These are phyloP conservation scores for Hylaeus volcanicus DNA, from an alignment of 1,140 invertebrate species.

Conservation along the genomic window DNA sequence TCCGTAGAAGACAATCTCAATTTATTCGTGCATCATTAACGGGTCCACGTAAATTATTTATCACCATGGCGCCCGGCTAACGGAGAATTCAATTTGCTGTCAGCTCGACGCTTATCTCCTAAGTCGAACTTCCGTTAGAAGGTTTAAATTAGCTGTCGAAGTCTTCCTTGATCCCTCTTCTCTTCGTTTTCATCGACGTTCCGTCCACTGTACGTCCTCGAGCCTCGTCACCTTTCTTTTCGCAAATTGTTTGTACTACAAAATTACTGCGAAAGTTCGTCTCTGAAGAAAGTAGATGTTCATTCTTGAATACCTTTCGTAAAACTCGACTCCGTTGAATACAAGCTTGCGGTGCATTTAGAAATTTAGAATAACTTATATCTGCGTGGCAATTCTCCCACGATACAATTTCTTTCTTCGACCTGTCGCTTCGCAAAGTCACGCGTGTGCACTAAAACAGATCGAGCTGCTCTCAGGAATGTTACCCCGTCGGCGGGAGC, in stretches of 20 bases:
- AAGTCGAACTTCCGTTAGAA: neutral
- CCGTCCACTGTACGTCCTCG: neutral
- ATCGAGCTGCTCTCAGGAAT: neutral
- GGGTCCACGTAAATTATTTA: constrained; percentile 18
- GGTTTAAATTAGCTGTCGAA: neutral
- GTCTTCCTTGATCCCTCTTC: neutral
- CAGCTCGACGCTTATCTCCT: neutral
- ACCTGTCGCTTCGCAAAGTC: neutral
- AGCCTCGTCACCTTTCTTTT: neutral
- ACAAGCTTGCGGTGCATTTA: too few relatives aligned
- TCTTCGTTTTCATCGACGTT: neutral
- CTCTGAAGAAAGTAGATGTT: too few relatives aligned
- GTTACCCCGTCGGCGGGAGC: neutral
- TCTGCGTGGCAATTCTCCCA: too few relatives aligned
- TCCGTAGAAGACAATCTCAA: constrained; percentile 24
- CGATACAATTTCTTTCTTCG: neutral
- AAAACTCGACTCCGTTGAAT: too few relatives aligned
- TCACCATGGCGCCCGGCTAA: neutral
- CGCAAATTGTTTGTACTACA: too few relatives aligned
- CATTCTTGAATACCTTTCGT: too few relatives aligned
- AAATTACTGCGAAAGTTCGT: too few relatives aligned
- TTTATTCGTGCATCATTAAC: constrained; percentile 34
- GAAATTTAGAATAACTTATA: too few relatives aligned
- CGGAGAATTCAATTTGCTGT: constrained; percentile 18
- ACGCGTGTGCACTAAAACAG: constrained; percentile 10